Evolutionary conservation across 2,888 invertebrate genomes (phyloP).

Genomic region (Zele albiditarsus): DNA sequence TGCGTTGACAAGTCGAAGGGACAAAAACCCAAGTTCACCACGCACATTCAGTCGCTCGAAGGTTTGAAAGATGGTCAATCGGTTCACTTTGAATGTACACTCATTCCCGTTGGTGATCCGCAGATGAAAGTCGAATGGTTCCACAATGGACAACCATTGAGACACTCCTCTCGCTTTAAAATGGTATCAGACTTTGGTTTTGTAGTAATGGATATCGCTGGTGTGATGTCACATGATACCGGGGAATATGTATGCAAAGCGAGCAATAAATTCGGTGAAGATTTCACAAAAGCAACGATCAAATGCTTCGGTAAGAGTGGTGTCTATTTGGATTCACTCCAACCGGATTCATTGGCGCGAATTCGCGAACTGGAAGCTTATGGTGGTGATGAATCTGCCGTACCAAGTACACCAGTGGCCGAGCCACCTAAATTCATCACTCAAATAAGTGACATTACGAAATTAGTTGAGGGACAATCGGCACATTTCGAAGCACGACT

Average conservation of each 20-base stretch:
- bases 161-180: slow-evolving; percentile 92
- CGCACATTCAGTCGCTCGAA: slow-evolving; percentile 88
- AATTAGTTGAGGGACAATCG: slow-evolving; percentile 94
- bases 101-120: slow-evolving; percentile 95
- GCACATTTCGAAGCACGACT: slow-evolving; percentile 95
- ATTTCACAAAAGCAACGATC: slow-evolving; percentile 89
- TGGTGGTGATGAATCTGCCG: slow-evolving; percentile 78
- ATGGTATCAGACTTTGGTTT: slow-evolving; percentile 96
- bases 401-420: slow-evolving; percentile 79
- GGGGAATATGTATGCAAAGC: slow-evolving; percentile 96
- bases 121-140: slow-evolving; percentile 97
- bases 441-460: slow-evolving; percentile 88
- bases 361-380: slow-evolving; percentile 89
- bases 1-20: slow-evolving; percentile 90
- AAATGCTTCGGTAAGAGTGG: slow-evolving; percentile 89
- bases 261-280: slow-evolving; percentile 92
- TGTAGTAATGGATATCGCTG: slow-evolving; percentile 95
- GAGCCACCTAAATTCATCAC: slow-evolving; percentile 93
- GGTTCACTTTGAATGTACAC: slow-evolving; percentile 95
- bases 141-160: slow-evolving; percentile 91
- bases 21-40: slow-evolving; percentile 90
- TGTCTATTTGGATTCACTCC: slow-evolving; percentile 90
- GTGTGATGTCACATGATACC: slow-evolving; percentile 92
- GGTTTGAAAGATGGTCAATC: slow-evolving; percentile 94
- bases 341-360: slow-evolving; percentile 91